Evolutionary conservation across 2,888 invertebrate species (phyloP), one percentile per base, ranked within the genome.

Genomic region (Limenitis camilla): DNA sequence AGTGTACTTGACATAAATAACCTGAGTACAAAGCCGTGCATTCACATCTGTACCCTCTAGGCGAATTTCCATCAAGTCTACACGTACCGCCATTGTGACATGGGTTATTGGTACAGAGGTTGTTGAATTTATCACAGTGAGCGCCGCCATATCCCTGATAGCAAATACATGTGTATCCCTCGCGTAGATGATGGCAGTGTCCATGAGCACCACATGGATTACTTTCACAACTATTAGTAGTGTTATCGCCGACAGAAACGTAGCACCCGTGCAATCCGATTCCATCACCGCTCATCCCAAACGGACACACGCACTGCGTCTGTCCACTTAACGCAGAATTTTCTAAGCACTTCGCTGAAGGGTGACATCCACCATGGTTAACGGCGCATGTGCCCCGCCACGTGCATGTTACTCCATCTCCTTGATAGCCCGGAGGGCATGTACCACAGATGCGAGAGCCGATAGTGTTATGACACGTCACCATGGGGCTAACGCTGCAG

Each of bases 361-460:
- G 92, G 84, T 95, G 93, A 69, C 98, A 98, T 1, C 96, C 95
- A 6, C 96, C 96, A 68, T 94, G 93, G 70, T 93, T 92, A n/a
- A 91, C 81, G 40, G 82, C 86, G 69, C 96, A 96, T 5, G 90
- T 79, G 29, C 92, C 91, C 60, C 89, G 88, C 78, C 89, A 94
- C 0, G 81, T 81, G 70, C 98, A 97, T 0, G 82, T 89, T 0
- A 89, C 76, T 2, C 98, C 98, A 72, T 97, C 92, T 0, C 98
- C 98, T 60, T 89, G 82, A 77, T 94, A 98, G 8, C 97, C 97
- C 10, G 92, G 71, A 1, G 98, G 98, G 79, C 99, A 99, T 0
- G 91, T 74, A 0, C 94, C 96, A 74, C 99, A 99, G 29, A 90
- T 89, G 56, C 92, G 90, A 0, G 97, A 96, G 5, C 98, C 98